Percentiles rank a stretch among this genome's conserved stretches.
Evolutionary conservation across 1,140 invertebrate species (phyloP).

Genomic region (Aporrectodea caliginosa): DNA sequence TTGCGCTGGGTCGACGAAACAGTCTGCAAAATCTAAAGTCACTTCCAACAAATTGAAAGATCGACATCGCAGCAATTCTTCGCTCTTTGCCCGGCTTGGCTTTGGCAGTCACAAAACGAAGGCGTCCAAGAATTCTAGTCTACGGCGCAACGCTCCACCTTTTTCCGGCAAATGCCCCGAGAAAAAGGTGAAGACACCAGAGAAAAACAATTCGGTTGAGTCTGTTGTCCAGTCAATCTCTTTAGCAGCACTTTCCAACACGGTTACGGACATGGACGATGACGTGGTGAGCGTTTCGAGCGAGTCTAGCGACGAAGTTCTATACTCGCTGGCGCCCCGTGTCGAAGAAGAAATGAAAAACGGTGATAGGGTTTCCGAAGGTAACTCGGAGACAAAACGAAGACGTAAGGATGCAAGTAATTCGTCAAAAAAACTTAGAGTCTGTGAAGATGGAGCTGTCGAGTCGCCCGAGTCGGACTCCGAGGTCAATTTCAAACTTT

Average conservation of each 20-base stretch:
- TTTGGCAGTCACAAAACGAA: not conserved
- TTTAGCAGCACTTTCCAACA: too few species aligned
- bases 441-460: not conserved
- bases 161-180: not conserved
- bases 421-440: not conserved
- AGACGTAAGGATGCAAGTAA: not conserved
- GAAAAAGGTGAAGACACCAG: too few species aligned
- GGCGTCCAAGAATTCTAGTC: not conserved
- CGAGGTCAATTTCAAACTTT: not conserved
- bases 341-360: not conserved
- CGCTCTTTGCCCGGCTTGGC: not conserved
- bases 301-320: not conserved
- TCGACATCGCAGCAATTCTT: not conserved
- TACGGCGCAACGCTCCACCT: not conserved
- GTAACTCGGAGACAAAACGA: not conserved
- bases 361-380: not conserved
- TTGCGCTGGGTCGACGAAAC: too few species aligned
- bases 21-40: too few species aligned
- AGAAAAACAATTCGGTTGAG: too few species aligned
- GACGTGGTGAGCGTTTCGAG: not conserved
- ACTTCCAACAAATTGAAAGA: too few species aligned
- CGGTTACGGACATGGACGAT: too few species aligned
- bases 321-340: not conserved
- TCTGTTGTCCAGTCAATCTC: too few species aligned
- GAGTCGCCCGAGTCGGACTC: not conserved